Evolutionary conservation across 2,113 vertebrate genomes (phyloP).

Genomic region (Eira barbara): DNA sequence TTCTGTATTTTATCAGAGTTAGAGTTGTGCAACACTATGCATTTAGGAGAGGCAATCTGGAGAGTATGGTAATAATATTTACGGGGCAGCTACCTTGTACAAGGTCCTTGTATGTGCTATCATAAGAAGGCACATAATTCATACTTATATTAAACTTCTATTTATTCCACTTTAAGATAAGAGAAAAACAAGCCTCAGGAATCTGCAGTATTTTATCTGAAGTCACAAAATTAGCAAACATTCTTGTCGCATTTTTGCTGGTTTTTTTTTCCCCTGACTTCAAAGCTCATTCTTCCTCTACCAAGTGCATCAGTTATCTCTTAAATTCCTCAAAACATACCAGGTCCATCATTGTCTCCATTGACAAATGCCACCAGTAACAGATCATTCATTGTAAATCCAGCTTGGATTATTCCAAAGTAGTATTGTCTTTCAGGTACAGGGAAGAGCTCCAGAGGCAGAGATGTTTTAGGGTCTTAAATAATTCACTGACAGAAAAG

Average conservation of each 20-base stretch:
- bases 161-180: background rate
- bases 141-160: background rate
- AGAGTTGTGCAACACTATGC: background rate
- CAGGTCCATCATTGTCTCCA: too few relatives aligned
- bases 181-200: background rate
- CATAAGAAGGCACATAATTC: background rate
- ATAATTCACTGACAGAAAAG: background rate
- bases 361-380: background rate
- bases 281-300: background rate
- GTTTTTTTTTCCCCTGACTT: background rate
- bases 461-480: background rate
- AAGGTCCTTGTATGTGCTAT: background rate
- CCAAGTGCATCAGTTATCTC: background rate
- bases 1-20: background rate
- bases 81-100: background rate
- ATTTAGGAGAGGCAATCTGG: background rate
- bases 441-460: background rate
- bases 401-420: background rate
- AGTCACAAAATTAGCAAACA: background rate
- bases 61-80: background rate
- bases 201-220: background rate
- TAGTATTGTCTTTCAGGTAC: background rate
- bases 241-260: background rate
- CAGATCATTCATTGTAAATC: background rate
- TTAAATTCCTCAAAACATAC: background rate